phyloP scores from a whole-genome alignment of 2,113 vertebrate genomes.

The Silurus glanis region DNA sequence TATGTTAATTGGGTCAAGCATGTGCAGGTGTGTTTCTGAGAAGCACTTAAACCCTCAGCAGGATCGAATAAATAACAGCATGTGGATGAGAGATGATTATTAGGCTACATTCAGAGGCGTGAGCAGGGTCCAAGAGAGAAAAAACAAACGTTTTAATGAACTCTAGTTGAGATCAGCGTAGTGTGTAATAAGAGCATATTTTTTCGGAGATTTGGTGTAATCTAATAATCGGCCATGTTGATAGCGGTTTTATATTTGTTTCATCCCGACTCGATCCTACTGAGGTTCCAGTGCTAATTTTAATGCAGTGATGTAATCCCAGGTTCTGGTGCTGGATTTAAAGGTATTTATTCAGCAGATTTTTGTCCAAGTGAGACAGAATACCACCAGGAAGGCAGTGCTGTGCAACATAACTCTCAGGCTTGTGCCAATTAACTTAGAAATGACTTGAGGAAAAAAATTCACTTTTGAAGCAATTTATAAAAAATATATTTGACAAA shows the following conservation, averaged over 20 bases:
- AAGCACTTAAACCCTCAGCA: background rate
- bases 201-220: background rate
- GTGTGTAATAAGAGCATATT: background rate
- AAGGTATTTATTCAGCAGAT: background rate
- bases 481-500: no score
- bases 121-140: background rate
- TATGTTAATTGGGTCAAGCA: background rate
- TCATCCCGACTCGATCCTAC: background rate
- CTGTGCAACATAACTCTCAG: background rate
- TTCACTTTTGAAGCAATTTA: no score
- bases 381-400: background rate
- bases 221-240: background rate
- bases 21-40: background rate
- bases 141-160: slow-evolving; percentile 11
- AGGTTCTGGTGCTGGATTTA: background rate
- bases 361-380: background rate
- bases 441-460: no score
- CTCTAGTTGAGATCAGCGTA: background rate
- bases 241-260: background rate
- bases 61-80: background rate
- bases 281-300: background rate
- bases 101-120: background rate
- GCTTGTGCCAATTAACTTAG: background rate
- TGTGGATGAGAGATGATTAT: background rate
- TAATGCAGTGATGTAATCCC: background rate